Evolutionary conservation across 2,888 invertebrate species (phyloP).

Genomic region (Drosophila affinis): DNA sequence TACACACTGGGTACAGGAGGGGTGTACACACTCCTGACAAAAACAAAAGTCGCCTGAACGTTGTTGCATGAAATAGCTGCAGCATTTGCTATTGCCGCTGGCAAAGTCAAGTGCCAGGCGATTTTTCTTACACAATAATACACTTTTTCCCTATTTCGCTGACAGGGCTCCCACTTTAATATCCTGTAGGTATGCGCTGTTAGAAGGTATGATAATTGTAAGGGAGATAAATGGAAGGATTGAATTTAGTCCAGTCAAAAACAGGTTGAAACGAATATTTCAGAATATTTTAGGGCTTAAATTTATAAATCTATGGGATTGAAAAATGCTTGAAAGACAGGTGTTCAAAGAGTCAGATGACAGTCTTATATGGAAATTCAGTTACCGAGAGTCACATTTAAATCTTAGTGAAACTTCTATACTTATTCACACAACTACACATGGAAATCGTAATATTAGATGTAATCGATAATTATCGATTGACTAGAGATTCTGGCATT

Average conservation of each 20-base stretch:
- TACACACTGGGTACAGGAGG: slow-evolving; percentile 4
- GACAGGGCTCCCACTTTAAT: slow-evolving; percentile 63
- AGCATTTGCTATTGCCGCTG: slow-evolving; percentile 23
- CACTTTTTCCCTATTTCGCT: slow-evolving; percentile 74
- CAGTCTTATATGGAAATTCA: too few relatives aligned
- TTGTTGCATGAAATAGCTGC: slow-evolving; percentile 70
- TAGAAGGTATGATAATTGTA: slow-evolving; percentile 5
- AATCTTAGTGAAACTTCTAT: too few relatives aligned
- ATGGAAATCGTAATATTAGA: too few relatives aligned
- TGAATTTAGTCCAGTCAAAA: fast-evolving
- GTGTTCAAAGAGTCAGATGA: too few relatives aligned
- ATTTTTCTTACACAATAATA: slow-evolving; percentile 79
- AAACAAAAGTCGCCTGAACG: slow-evolving; percentile 75
- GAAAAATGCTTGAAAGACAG: too few relatives aligned
- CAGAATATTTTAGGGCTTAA: too few relatives aligned
- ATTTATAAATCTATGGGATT: too few relatives aligned
- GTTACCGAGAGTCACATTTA: too few relatives aligned
- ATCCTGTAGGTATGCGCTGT: slow-evolving; percentile 19
- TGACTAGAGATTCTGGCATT: background rate
- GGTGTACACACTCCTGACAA: slow-evolving; percentile 54
- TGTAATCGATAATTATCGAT: background rate
- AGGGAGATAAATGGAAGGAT: too few relatives aligned
- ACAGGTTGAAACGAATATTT: too few relatives aligned
- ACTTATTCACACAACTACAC: too few relatives aligned
- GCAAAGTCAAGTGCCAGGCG: slow-evolving; percentile 72